Base-by-base conservation (phyloP, 2,797 vertebrate species). In the Lithobates sylvaticus region DNA sequence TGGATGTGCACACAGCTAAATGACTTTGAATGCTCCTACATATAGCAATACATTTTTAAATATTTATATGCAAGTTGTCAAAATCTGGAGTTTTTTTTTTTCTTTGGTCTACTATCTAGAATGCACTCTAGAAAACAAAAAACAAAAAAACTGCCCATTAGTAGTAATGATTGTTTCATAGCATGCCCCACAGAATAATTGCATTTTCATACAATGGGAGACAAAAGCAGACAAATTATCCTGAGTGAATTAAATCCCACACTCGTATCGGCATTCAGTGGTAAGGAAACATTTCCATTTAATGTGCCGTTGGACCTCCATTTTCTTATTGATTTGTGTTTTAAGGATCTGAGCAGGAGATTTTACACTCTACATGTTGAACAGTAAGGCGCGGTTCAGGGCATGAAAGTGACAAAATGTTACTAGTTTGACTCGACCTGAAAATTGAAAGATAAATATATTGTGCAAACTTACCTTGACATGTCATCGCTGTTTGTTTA, bases 91-190 rank as follows among this genome's bases (percentile, higher is more conserved):
- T 34, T 18, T 34, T 71, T 69, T 80, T 71, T n/a, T 80, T 50
- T 18, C 5, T 39, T 32, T 44, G 4, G 23, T 72, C 72, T 73
- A n/a, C 34, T 42, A 8, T 82, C 69, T 64, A 29, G 70, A 82
- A 73, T 61, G 34, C 9, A 61, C 68, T 71, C 1, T 10, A 34
- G 34, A 39, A 81, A 54, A 73, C 26, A 50, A 50, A 54, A 73
- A 26, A 50, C 34, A 26, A 5, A 50, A 64, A 71, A 42, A 44
- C 34, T n/a, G 3, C 34, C 80, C 80, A 82, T 82, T 82, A 82
- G 70, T 74, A 34, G 70, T 82, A 73, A 82, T 74, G 80, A 82
- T 65, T 82, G 80, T 82, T 82, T 54, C 70, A 82, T 74, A 7
- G 32, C 32, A 26, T 27, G 79, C 32, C n/a, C 69, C 36, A 73